Evolutionary conservation across 2,888 invertebrate genomes (phyloP).

Genomic region (Nemoura dubitans): DNA sequence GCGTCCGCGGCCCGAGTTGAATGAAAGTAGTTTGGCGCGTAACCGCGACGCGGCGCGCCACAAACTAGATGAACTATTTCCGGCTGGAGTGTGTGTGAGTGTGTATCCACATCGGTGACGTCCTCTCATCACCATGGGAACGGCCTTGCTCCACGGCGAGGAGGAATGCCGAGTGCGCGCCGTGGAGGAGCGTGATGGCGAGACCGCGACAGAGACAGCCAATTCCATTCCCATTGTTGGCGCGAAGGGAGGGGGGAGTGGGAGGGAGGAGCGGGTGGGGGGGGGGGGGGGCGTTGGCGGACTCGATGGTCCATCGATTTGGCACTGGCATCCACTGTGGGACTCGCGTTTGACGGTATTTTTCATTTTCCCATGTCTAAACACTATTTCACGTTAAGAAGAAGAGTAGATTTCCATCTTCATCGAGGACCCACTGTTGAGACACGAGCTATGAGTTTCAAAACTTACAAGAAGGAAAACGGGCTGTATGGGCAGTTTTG

Average conservation of each 20-base stretch:
- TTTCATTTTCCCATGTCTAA: too few species aligned
- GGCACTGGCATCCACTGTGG: too few species aligned
- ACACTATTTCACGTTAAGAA: too few species aligned
- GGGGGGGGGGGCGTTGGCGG: background rate
- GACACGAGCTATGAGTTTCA: too few species aligned
- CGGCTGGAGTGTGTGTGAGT: background rate
- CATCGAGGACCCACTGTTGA: too few species aligned
- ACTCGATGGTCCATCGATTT: background rate
- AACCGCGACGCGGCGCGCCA: background rate
- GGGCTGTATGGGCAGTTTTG: too few species aligned
- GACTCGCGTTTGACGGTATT: too few species aligned
- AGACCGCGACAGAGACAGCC: background rate
- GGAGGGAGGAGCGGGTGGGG: background rate
- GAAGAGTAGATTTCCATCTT: too few species aligned
- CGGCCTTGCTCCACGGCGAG: background rate
- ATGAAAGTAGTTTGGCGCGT: too few species aligned
- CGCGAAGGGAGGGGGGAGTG: too few species aligned
- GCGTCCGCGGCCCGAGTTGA: background rate
- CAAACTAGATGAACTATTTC: constrained; percentile 7
- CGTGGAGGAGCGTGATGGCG: background rate
- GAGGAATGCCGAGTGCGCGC: constrained; percentile 10
- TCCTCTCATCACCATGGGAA: constrained; percentile 26
- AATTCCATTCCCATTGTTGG: background rate
- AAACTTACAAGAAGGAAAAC: too few species aligned
- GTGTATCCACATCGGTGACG: constrained; percentile 9